Evolutionary conservation across 1,140 invertebrate genomes (phyloP), one percentile per base, ranked within the genome.

Genomic region (Tetramorium alpestre): DNA sequence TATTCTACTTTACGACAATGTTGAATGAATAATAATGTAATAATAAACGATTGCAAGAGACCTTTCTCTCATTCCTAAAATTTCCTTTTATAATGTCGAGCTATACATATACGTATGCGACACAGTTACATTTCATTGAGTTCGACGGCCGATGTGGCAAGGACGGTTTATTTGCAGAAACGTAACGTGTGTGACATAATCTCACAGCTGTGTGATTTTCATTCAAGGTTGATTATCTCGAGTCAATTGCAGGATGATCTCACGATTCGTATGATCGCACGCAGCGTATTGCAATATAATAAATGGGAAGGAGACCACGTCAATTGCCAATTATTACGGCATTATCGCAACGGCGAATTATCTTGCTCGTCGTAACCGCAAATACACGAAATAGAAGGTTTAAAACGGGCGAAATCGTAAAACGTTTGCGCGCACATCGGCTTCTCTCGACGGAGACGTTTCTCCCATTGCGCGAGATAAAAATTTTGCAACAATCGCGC

Each of bases 211-310:
- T 11, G 44, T 8, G n/a, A 13, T 73, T 73, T 81, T 81, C 77
- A n/a, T 56, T 84, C 80, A 73, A 84, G 80, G 69, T 49, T 54
- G 41, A 62, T 47, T 75, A 58, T 33, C 41, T 47, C 25, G 13
- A 44, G 54, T 60, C 67, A 38, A 67, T 7, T 47, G 18, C 33
- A 5, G 54, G 54, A 62, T 38, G 47, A 84, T 84, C 54, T 54
- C 25, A 22, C 51, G 38, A 58, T n/a, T 82, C n/a, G 22, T 44
- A 58, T 22, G 22, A 22, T 73, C 38, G 41, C 54, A 60, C 18
- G 11, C 41, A 41, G 54, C n/a, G 13, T 25, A 18, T 49, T 38
- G 41, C 7, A 60, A 72, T 16, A 25, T 38, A 60, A 84, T 41
- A 60, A 65, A 11, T 25, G 47, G 22, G 38, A 72, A 54, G 13